Evolutionary conservation across 2,888 invertebrate species (phyloP).

Genomic region (Mythimna impura): DNA sequence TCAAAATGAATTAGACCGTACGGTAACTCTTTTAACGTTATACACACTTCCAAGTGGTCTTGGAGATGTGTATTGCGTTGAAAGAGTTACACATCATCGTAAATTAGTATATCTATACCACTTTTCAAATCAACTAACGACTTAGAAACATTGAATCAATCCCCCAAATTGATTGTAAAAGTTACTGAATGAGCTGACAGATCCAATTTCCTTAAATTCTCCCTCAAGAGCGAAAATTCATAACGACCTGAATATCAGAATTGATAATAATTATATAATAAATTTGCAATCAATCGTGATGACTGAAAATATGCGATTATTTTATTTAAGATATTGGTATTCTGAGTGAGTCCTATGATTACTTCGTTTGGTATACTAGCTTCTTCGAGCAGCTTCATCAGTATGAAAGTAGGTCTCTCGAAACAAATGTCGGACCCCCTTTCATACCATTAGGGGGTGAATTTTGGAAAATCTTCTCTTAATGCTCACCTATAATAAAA

Average conservation of each 20-base stretch:
- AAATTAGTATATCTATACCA: not conserved
- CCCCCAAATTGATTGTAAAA: constrained; percentile 48
- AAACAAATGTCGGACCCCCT: no score
- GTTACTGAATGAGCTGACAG: constrained; percentile 45
- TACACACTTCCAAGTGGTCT: no score
- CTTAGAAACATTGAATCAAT: constrained; percentile 48
- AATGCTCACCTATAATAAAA: no score
- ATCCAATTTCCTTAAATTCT: constrained; percentile 48
- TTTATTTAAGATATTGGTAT: no score
- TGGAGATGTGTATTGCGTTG: no score
- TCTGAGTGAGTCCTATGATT: constrained; percentile 2
- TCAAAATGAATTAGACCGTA: not conserved
- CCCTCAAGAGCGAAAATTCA: constrained; percentile 22
- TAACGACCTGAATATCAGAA: constrained; percentile 39
- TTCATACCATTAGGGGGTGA: no score
- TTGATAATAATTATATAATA: constrained; percentile 36
- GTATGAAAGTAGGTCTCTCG: no score
- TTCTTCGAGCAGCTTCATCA: no score
- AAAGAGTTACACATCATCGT: no score
- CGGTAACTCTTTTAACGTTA: no score
- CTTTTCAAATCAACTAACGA: constrained; percentile 24
- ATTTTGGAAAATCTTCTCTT: no score
- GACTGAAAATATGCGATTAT: constrained; percentile 14
- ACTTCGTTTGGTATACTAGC: constrained; percentile 20
- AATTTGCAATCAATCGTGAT: constrained; percentile 21